phyloP scores from a whole-genome alignment of 2,888 invertebrate species.

The Phortica magna region DNA sequence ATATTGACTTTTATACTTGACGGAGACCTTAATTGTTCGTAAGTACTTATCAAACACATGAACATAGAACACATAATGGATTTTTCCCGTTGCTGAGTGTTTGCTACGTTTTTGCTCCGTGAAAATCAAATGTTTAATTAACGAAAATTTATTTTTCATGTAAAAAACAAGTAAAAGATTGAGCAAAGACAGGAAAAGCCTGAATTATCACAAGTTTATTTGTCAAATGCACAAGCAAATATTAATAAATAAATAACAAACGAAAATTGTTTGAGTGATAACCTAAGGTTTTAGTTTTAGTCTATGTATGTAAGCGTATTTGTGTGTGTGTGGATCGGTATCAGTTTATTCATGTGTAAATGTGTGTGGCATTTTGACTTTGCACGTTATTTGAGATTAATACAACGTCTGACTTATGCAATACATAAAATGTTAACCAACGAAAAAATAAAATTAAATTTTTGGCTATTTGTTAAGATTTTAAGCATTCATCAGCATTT shows the following conservation, averaged over 20 bases:
- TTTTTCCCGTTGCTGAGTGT: background rate
- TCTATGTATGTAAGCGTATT: background rate
- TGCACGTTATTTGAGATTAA: background rate
- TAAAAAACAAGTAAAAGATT: background rate
- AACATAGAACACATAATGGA: slow-evolving; percentile 9
- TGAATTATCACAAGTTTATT: slow-evolving; percentile 10
- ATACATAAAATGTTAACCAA: background rate
- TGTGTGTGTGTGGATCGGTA: background rate
- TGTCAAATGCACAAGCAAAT: slow-evolving; percentile 27
- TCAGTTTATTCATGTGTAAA: background rate
- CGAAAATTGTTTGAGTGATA: slow-evolving; percentile 18
- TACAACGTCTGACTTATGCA: background rate
- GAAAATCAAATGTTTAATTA: slow-evolving; percentile 27
- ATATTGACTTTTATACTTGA: slow-evolving; percentile 17
- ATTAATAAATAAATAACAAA: slow-evolving; percentile 23
- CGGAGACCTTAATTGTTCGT: slow-evolving; percentile 25
- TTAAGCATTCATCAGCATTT: no score
- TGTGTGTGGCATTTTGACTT: background rate
- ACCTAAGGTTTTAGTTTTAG: background rate
- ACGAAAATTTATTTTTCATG: slow-evolving; percentile 19
- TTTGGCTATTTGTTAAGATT: no score
- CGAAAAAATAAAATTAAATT: background rate
- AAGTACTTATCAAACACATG: slow-evolving; percentile 9
- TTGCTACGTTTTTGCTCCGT: background rate
- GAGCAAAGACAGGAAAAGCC: background rate